Conservation (phyloP, 2,888 invertebrate species). For the Drosophila barbarae region DNA sequence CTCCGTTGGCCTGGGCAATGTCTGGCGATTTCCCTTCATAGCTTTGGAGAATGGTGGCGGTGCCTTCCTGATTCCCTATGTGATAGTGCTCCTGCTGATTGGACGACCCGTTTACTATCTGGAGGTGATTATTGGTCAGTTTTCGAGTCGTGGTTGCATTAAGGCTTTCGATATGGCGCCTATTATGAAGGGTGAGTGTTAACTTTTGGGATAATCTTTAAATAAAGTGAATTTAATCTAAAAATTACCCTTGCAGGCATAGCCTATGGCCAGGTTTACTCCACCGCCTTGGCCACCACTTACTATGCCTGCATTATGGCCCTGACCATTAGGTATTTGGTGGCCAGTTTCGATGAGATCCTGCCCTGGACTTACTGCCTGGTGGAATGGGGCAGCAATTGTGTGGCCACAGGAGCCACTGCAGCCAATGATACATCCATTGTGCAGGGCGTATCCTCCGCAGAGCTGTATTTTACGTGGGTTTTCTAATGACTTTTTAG, state of each 20-base stretch:
- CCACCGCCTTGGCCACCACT: slow-evolving; percentile 82
- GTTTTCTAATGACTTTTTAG: slow-evolving; percentile 8
- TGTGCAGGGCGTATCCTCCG: slow-evolving; percentile 70
- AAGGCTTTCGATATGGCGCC: slow-evolving; percentile 85
- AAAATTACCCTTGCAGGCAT: slow-evolving; percentile 78
- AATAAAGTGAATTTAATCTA: background rate
- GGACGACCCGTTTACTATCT: slow-evolving; percentile 86
- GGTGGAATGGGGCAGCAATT: slow-evolving; percentile 80
- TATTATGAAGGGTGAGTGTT: slow-evolving; percentile 83
- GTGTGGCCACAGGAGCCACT: slow-evolving; percentile 72
- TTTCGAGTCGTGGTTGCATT: slow-evolving; percentile 85
- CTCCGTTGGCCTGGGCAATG: slow-evolving; percentile 85
- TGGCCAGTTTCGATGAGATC: slow-evolving; percentile 82
- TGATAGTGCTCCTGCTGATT: slow-evolving; percentile 83
- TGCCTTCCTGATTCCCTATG: slow-evolving; percentile 85
- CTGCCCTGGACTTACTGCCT: slow-evolving; percentile 84
- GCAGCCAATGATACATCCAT: slow-evolving; percentile 42
- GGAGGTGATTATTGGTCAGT: slow-evolving; percentile 87
- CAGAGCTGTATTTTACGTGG: slow-evolving; percentile 80
- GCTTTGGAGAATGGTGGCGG: slow-evolving; percentile 85
- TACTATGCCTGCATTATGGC: slow-evolving; percentile 86
- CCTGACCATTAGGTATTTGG: slow-evolving; percentile 83
- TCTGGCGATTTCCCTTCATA: slow-evolving; percentile 85
- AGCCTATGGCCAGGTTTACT: slow-evolving; percentile 82
- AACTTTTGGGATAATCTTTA: background rate